phyloP scores from a whole-genome alignment of 2,888 invertebrate species.

The Pseudococcus longispinus region DNA sequence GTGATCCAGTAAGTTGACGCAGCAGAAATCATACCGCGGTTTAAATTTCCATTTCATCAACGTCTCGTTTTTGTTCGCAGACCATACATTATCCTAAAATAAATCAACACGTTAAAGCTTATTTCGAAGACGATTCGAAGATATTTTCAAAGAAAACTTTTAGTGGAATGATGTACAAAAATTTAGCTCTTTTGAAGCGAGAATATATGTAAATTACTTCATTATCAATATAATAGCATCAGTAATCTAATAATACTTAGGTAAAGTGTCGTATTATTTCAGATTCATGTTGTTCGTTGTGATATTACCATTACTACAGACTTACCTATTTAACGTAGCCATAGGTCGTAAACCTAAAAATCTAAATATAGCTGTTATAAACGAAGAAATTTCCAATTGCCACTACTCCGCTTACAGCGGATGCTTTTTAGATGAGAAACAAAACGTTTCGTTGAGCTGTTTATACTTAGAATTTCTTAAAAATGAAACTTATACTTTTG shows the following conservation, averaged over 20 bases:
- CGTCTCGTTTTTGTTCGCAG: background rate
- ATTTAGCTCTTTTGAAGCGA: constrained; percentile 53
- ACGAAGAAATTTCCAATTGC: constrained; percentile 71
- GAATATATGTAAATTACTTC: constrained; percentile 57
- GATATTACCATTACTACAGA: constrained; percentile 81
- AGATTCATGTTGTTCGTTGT: constrained; percentile 83
- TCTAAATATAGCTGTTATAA: constrained; percentile 78
- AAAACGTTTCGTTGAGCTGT: constrained; percentile 60
- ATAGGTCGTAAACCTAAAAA: constrained; percentile 79
- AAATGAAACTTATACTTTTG: constrained; percentile 59
- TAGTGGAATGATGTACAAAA: constrained; percentile 58
- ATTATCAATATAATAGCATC: background rate
- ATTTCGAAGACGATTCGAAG: constrained; percentile 54
- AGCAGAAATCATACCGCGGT: background rate
- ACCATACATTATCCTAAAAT: constrained; percentile 42
- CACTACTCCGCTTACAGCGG: constrained; percentile 57
- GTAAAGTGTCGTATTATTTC: constrained; percentile 60
- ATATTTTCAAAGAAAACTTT: constrained; percentile 50
- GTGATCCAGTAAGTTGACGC: constrained; percentile 24
- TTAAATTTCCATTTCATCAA: background rate
- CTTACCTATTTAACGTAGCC: constrained; percentile 79
- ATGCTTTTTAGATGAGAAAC: constrained; percentile 58
- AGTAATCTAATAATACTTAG: background rate
- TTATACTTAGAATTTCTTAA: constrained; percentile 59
- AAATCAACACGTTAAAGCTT: constrained; percentile 46